Evolutionary conservation across 2,888 invertebrate genomes (phyloP), one percentile per base, ranked within the genome.

Genomic region (Heliconius hortense): DNA sequence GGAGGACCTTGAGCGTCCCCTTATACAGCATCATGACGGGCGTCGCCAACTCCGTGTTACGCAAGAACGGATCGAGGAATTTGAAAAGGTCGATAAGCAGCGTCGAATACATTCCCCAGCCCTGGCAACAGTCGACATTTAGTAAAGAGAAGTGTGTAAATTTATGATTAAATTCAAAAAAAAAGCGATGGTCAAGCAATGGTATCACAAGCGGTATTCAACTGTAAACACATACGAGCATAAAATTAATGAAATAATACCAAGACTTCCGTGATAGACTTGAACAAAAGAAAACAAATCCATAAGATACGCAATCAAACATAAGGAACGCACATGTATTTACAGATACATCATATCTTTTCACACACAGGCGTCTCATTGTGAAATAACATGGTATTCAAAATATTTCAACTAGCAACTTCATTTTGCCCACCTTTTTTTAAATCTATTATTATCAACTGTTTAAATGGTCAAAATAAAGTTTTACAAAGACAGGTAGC

Each of bases 21-120:
- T 98, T 99, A 94, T 99, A 99, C 35, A 99, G 94, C 84, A 97
- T 95, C 85, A 98, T 97, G 8, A 99, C 98, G 0, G 99, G 98
- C 82, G 98, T 97, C 7, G 98, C 98, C 43, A 99, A 95, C 86
- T 99, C 99, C 0, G 99, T 99, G 92, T 99, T 99, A 74, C 99
- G 95, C 80, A 99, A 94, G 94, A 99, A 99, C 24, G 99, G 99
- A 64, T 99, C 97, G 81, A 99, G 95, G 92, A 98, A 99, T 89
- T 98, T 98, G 94, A 99, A 99, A 79, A 99, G 95, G 90, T 99
- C 99, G 82, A 98, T 97, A 77, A 99, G 94, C 77, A 99, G 95
- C 87, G 99, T 99, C 0, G 99, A 98, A 90, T 99, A 99, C 95
- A 99, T 97, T 64, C 97, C 97, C 99, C 99, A 99, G 80, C 98